phyloP scores from a whole-genome alignment of 2,113 vertebrate genomes.

The Nymphicus hollandicus region DNA sequence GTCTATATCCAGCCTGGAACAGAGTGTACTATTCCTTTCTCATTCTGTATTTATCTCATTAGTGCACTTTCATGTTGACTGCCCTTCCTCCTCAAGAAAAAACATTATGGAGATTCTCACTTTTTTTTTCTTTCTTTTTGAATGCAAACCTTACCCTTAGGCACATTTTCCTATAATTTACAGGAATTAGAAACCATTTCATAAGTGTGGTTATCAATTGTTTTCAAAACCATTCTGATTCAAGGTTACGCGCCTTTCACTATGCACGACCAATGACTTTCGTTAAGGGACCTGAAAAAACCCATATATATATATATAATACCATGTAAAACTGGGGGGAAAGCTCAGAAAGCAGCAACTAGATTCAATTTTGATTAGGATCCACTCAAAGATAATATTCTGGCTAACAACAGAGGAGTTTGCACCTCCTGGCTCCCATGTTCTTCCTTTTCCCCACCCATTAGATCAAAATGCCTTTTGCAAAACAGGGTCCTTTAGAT shows the following conservation, averaged over 20 bases:
- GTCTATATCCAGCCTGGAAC: slow-evolving; percentile 5
- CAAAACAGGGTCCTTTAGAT: not conserved
- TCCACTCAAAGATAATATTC: not conserved
- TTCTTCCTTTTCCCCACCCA: not conserved
- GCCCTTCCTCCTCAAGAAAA: not conserved
- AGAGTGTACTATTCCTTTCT: not conserved
- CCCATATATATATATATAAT: not conserved
- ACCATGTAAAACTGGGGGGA: not conserved
- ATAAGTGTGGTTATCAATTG: not conserved
- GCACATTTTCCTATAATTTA: not conserved
- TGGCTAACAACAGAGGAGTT: not conserved
- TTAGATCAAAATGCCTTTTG: not conserved
- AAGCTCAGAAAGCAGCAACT: not conserved
- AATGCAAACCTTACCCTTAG: not conserved
- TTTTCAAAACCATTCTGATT: not conserved
- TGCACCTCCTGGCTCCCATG: not conserved
- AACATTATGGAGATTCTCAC: not conserved
- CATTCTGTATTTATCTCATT: slow-evolving; percentile 20
- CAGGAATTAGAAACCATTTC: not conserved
- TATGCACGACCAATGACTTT: not conserved
- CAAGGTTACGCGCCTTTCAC: not conserved
- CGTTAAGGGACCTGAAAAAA: not conserved
- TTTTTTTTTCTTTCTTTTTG: not conserved
- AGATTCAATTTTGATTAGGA: not conserved
- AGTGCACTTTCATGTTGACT: not conserved